A percentile compares a stretch with the other conserved stretches of the same genome.
These are phyloP conservation scores for Trididemnum miniatum DNA, from an alignment of 23 tunicate genomes.

Conservation along the genomic window DNA sequence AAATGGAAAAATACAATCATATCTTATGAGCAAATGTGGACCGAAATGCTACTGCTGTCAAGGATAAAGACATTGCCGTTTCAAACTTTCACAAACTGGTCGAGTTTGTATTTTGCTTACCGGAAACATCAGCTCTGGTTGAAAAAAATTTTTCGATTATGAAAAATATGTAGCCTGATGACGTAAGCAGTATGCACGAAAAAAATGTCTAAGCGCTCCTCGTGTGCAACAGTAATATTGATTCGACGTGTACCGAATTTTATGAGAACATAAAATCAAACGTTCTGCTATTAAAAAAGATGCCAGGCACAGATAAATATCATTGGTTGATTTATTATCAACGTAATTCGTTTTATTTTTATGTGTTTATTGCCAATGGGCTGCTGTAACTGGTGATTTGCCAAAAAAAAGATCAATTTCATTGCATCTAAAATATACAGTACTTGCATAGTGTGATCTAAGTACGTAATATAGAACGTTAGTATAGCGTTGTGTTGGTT, in stretches of 20 bases:
- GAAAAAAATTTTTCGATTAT: conserved; percentile 53
- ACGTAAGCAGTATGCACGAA: conserved; percentile 53
- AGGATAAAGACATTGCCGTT: conserved; percentile 46
- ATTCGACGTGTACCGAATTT: conserved; percentile 57
- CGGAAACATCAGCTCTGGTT: conserved; percentile 62
- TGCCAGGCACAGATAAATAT: conserved; percentile 47
- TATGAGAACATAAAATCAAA: conserved; percentile 53
- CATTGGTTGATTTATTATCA: conserved; percentile 45
- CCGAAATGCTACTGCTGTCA: too few species aligned
- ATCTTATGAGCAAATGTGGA: conserved; percentile 60
- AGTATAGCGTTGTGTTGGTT: too few species aligned
- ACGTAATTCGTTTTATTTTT: too few species aligned
- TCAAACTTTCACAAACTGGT: conserved; percentile 56
- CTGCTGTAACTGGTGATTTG: too few species aligned
- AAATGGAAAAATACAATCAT: conserved; percentile 43
- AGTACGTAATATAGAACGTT: too few species aligned
- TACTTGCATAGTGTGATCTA: too few species aligned
- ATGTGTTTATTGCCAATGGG: too few species aligned
- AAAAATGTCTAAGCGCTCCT: conserved; percentile 63
- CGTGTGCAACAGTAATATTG: conserved; percentile 46
- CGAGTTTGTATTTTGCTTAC: conserved; percentile 66
- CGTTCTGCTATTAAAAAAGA: conserved; percentile 46
- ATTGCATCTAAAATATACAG: too few species aligned
- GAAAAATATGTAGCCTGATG: conserved; percentile 61
- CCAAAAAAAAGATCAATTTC: too few species aligned